Evolutionary conservation across 2,888 invertebrate genomes (phyloP).

Genomic region (Cactoblastis cactorum): DNA sequence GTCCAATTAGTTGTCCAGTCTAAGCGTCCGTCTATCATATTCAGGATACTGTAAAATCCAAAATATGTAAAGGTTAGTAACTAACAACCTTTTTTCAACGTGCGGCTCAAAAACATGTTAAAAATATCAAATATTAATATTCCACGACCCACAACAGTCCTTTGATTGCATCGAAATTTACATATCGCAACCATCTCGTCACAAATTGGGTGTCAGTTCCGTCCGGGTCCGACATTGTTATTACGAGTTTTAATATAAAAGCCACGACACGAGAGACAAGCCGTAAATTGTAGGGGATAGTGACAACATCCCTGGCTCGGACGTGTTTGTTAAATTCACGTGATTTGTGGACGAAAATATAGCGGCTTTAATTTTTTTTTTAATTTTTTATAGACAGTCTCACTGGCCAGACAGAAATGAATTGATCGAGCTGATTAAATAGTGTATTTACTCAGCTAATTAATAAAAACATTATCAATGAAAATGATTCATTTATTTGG

Average conservation of each 20-base stretch:
- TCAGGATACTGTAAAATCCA: too few species aligned
- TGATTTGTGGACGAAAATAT: background rate
- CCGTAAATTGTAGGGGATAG: conserved; percentile 7
- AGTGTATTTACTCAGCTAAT: too few species aligned
- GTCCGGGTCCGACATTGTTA: conserved; percentile 6
- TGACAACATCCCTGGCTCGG: conserved; percentile 4
- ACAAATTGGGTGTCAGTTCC: conserved; percentile 12
- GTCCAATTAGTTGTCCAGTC: too few species aligned
- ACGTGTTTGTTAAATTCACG: conserved; percentile 1
- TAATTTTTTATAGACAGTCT: background rate
- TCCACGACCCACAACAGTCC: background rate
- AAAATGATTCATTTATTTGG: too few species aligned
- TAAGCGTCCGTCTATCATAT: too few species aligned
- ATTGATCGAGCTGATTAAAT: too few species aligned
- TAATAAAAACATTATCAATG: too few species aligned
- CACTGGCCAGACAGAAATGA: too few species aligned
- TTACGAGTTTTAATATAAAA: conserved; percentile 14
- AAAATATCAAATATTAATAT: background rate
- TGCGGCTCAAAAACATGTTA: background rate
- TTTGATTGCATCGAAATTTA: conserved; percentile 7
- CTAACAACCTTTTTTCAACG: too few species aligned
- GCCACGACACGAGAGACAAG: conserved; percentile 3
- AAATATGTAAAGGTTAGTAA: too few species aligned
- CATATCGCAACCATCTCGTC: conserved; percentile 8
- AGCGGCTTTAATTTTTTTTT: background rate